phyloP scores from a whole-genome alignment of 2,888 invertebrate species.

The Melipona bicolor region DNA sequence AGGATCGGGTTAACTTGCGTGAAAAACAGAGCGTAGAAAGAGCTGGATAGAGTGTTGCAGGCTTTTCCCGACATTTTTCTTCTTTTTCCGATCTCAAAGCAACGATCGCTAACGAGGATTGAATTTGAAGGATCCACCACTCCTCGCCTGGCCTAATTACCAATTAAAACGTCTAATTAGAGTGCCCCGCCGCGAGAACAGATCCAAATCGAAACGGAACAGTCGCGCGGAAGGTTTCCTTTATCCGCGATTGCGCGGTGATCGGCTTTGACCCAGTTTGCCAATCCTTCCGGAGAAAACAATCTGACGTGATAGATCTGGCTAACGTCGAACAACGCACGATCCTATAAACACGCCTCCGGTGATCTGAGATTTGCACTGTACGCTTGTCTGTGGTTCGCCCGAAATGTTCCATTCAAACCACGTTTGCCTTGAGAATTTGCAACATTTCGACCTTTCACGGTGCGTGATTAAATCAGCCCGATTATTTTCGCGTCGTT shows the following conservation, averaged over 20 bases:
- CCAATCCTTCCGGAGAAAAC: constrained; percentile 49
- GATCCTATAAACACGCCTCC: constrained; percentile 12
- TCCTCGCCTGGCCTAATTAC: constrained; percentile 47
- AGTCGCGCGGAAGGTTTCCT: constrained; percentile 50
- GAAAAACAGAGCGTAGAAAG: constrained; percentile 16
- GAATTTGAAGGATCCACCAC: constrained; percentile 34
- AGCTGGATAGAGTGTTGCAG: neutral
- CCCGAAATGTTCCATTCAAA: no score
- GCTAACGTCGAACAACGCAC: constrained; percentile 13
- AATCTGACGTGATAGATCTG: constrained; percentile 54
- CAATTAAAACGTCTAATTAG: constrained; percentile 60
- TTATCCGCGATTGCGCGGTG: constrained; percentile 48
- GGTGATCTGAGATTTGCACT: neutral
- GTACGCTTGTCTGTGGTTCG: neutral
- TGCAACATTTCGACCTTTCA: no score
- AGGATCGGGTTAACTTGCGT: constrained; percentile 10
- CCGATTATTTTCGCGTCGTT: no score
- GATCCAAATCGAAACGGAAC: constrained; percentile 48
- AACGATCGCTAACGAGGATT: constrained; percentile 42
- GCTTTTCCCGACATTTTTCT: neutral
- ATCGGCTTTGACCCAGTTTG: constrained; percentile 59
- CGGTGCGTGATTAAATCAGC: no score
- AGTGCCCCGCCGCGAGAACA: constrained; percentile 22
- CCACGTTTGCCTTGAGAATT: no score
- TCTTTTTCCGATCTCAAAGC: constrained; percentile 13